Percentiles rank a stretch among this genome's conserved stretches.
Evolutionary conservation across 2,888 invertebrate species (phyloP).

Genomic region (Aphrophora alni): DNA sequence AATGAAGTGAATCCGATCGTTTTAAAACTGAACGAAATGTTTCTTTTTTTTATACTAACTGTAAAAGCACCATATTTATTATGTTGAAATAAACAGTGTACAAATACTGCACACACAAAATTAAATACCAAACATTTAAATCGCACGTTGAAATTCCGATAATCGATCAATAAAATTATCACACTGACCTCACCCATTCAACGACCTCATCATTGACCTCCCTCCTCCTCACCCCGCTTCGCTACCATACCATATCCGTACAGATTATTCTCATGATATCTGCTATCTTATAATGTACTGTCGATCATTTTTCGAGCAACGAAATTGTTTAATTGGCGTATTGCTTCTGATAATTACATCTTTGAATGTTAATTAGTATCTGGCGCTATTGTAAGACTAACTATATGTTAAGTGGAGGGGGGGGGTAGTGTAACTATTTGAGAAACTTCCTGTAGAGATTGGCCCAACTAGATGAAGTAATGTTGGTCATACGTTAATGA

Average conservation of each 20-base stretch:
- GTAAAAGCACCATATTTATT: too few relatives aligned
- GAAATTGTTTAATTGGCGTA: constrained; percentile 1
- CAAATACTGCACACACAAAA: too few relatives aligned
- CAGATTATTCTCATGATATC: neutral
- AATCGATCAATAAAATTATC: too few relatives aligned
- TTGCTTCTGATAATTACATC: neutral
- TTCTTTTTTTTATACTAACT: too few relatives aligned
- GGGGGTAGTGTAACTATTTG: neutral
- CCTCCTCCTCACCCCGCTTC: neutral
- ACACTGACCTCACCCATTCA: neutral
- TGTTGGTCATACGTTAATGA: too few relatives aligned
- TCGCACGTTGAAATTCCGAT: too few relatives aligned
- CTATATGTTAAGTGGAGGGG: neutral
- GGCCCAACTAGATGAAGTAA: neutral
- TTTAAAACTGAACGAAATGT: too few relatives aligned
- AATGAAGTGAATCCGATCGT: neutral
- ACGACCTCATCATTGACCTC: neutral
- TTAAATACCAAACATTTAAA: too few relatives aligned
- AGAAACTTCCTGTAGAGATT: neutral
- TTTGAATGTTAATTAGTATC: neutral
- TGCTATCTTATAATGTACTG: neutral
- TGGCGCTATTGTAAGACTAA: neutral
- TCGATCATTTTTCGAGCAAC: neutral
- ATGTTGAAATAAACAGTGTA: too few relatives aligned
- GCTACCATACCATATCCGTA: too few relatives aligned